phyloP scores from a whole-genome alignment of 2,113 vertebrate species.

The Cyprinodon tularosa region DNA sequence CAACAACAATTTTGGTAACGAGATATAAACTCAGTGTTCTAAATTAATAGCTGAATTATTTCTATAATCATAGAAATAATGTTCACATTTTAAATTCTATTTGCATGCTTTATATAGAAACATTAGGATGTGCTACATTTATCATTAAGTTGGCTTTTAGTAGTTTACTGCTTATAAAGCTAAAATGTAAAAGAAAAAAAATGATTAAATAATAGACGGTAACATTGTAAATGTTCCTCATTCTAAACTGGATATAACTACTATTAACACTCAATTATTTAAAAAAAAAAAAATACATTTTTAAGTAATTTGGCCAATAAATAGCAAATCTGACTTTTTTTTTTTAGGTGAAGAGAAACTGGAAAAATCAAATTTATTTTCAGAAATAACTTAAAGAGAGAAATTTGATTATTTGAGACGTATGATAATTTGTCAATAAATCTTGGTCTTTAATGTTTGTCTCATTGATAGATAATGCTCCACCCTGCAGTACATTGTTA shows the following conservation, averaged over 20 bases:
- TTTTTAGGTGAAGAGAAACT: no score
- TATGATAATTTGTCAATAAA: background rate
- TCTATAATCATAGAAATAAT: no score
- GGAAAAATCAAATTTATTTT: background rate
- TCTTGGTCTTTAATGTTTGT: background rate
- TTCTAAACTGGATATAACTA: background rate
- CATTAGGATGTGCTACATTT: background rate
- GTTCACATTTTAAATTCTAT: no score
- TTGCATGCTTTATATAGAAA: background rate
- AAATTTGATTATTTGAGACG: background rate
- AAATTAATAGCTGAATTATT: background rate
- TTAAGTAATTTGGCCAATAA: background rate
- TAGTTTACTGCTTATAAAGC: no score
- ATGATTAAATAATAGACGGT: background rate
- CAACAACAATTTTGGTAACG: background rate
- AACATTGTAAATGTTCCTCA: background rate
- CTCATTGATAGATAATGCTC: background rate
- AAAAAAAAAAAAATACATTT: background rate
- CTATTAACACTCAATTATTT: background rate
- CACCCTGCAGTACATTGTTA: background rate
- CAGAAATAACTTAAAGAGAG: background rate
- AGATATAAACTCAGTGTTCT: background rate
- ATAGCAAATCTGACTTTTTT: background rate
- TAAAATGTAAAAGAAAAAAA: background rate
- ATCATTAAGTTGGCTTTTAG: no score